These are phyloP conservation scores for Drosophila hydei DNA, from an alignment of 1,140 invertebrate genomes.

Conservation along the genomic window DNA sequence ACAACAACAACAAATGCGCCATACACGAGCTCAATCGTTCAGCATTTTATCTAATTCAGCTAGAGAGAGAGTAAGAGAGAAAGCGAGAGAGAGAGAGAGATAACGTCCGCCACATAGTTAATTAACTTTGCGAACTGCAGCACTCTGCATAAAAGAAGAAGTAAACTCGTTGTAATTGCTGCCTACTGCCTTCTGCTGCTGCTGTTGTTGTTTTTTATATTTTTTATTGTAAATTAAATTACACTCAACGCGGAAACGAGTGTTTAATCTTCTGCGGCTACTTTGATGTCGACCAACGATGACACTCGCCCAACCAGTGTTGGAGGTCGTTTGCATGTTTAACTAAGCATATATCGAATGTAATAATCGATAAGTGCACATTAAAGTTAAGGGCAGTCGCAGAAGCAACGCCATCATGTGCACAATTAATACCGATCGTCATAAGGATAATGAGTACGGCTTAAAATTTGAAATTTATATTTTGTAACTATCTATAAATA, in stretches of 20 bases:
- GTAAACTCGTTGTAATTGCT: slow-evolving; percentile 38
- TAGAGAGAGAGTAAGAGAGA: neutral
- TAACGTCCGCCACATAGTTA: slow-evolving; percentile 56
- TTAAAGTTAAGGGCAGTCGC: neutral
- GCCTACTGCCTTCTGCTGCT: slow-evolving; percentile 1
- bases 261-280: slow-evolving; percentile 17
- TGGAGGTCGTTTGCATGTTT: neutral
- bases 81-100: slow-evolving; percentile 1
- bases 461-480: too few species aligned
- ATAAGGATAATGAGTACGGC: too few species aligned
- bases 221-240: slow-evolving; percentile 76
- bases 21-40: slow-evolving; percentile 52
- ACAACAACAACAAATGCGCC: slow-evolving; percentile 22
- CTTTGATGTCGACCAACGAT: slow-evolving; percentile 19
- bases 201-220: neutral
- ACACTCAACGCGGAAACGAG: slow-evolving; percentile 66
- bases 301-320: neutral
- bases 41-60: slow-evolving; percentile 25
- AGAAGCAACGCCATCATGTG: slow-evolving; percentile 5
- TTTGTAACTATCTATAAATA: too few species aligned
- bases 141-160: slow-evolving; percentile 34
- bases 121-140: slow-evolving; percentile 67
- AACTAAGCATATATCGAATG: slow-evolving; percentile 20
- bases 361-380: slow-evolving; percentile 17
- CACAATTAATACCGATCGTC: too few species aligned